Evolutionary conservation across 2,888 invertebrate species (phyloP), one percentile per base, ranked within the genome.

Genomic region (Pristionchus entomophagus): DNA sequence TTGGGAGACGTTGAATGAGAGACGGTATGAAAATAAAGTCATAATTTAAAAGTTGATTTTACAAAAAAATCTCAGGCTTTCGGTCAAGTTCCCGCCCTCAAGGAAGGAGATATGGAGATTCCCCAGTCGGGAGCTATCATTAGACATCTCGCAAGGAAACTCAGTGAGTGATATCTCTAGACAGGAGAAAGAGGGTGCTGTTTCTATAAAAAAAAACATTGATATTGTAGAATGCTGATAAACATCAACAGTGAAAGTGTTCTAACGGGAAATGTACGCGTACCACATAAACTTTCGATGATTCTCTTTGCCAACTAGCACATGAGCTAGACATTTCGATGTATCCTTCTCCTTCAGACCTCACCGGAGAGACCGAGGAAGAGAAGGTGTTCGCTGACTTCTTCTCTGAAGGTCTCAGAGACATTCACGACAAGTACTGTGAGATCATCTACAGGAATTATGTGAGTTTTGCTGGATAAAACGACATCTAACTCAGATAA

Each of bases 51-150:
- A n/a, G n/a, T n/a, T n/a, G n/a, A n/a, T n/a, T n/a, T 6, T 38
- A 4, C 12, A 69, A 35, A 35, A 41, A 14, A 26, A 22, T 59
- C 87, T 26, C 88, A 91, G 91, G 84, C 85, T 26, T 90, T 91
- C 87, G 91, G 91, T 22, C 90, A 90, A 73, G 85, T 89, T n/a
- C 91, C 91, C 22, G 88, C 88, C 81, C 88, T 91, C 22, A 65
- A 86, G 29, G 87, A 88, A 4, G 90, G 88, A 5, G 89, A 89
- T 77, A 86, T 88, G 82, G 88, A 89, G 84, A 88, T 91, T 85
- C 88, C 88, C 32, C 90, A 91, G 81, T 88, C 90, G 4, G 91
- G 90, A 29, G 90, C 91, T 51, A 90, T 91, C 87, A 84, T 90
- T 62, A 89, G 91, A 78, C 91, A 91, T 80, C 86, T 91, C 69